Evolutionary conservation across 2,888 invertebrate genomes (phyloP), one percentile per base, ranked within the genome.

Genomic region (Patella caerulea): DNA sequence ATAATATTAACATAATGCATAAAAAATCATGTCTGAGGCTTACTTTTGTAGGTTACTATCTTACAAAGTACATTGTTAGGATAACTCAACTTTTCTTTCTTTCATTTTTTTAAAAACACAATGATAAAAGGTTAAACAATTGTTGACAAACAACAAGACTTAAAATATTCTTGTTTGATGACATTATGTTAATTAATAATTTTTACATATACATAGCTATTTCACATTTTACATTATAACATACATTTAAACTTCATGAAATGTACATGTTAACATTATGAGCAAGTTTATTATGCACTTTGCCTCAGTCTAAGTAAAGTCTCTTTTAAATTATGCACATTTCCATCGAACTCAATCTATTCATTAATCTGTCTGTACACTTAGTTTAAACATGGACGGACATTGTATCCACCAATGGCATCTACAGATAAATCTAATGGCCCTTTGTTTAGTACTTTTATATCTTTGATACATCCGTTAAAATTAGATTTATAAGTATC

Each of bases 391-490:
- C 88, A 88, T 14, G 85, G 83, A 56, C 83, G 78, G 12, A 88
- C 84, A 77, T 88, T 89, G 74, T 79, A 84, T 15, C 88, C 88
- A 19, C 84, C 77, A 2, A 86, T 74, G 14, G 87, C 85, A 53
- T 86, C 83, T 9, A 74, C 73, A 9, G 82, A 80, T 53, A 85
- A 75, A 69, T 83, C 75, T 24, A 88, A 55, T 34, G 85, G 82
- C 3, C 83, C 85, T 76, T 83, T 83, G 55, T 85, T 82, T 72
- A 85, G 83, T 53, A 89, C 79, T 24, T 78, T 78, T 71, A 89
- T 79, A 79, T 87, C 79, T 52, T 78, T 80, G 78, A 90, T 84
- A 83, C 90, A 90, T 53, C 90, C 90, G n/a, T 78, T 81, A 78
- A 86, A 88, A 82, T 88, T 89, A 29, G 84, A 70, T 14, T 78